Evolutionary conservation across 2,113 vertebrate genomes (phyloP).

Genomic region (Microcebus tavaratra): DNA sequence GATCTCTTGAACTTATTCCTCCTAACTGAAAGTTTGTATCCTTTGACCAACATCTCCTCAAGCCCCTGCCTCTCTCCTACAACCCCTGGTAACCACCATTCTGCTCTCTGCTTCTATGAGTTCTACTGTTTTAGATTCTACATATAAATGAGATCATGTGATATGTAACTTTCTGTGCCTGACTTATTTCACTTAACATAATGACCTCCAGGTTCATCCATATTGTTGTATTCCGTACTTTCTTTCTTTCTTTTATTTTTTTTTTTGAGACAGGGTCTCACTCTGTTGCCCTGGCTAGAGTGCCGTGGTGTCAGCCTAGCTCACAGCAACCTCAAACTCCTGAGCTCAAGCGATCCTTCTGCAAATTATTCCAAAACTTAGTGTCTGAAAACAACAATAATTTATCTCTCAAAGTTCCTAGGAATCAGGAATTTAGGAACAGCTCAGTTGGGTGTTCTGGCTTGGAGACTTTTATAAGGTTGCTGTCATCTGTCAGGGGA

Average conservation of each 20-base stretch:
- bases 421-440: background rate
- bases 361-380: conserved; percentile 12
- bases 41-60: background rate
- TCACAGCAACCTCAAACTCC: too few relatives aligned
- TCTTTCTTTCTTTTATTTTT: background rate
- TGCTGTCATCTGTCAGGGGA: background rate
- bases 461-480: background rate
- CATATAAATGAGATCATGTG: background rate
- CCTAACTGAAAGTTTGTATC: background rate
- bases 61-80: background rate
- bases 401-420: conserved; percentile 3
- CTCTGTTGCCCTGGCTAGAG: too few relatives aligned
- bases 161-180: background rate
- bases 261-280: too few relatives aligned
- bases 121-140: background rate
- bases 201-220: background rate
- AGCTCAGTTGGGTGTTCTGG: background rate
- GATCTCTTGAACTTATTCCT: background rate
- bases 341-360: too few relatives aligned
- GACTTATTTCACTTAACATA: background rate
- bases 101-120: background rate
- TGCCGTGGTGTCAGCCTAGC: too few relatives aligned
- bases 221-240: background rate
- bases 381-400: background rate
- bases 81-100: background rate